These are phyloP conservation scores for Polypterus senegalus DNA, from an alignment of 2,113 vertebrate species.

Conservation along the genomic window DNA sequence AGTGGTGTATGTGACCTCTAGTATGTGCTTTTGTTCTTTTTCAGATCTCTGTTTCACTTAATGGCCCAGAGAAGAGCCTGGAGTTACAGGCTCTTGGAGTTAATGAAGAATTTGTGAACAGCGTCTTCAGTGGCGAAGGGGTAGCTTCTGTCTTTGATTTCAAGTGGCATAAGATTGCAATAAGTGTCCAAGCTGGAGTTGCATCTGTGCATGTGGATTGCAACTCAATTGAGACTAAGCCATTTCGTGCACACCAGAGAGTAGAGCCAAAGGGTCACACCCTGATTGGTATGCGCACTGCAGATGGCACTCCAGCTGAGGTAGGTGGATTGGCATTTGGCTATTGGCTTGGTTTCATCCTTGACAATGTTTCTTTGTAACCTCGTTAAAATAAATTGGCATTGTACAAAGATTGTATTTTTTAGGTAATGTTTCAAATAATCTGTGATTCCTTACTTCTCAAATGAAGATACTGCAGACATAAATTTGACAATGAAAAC, in stretches of 20 bases:
- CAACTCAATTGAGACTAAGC: slow-evolving; percentile 64
- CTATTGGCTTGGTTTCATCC: too few species aligned
- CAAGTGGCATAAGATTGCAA: slow-evolving; percentile 76
- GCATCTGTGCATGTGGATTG: slow-evolving; percentile 77
- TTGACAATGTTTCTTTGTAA: too few species aligned
- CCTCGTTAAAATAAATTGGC: too few species aligned
- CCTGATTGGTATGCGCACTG: slow-evolving; percentile 61
- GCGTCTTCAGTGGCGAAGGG: slow-evolving; percentile 55
- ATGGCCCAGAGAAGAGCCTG: slow-evolving; percentile 61
- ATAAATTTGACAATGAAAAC: too few species aligned
- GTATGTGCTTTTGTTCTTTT: background rate
- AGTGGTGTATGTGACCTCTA: too few species aligned
- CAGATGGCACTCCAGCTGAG: slow-evolving; percentile 52
- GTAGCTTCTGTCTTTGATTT: slow-evolving; percentile 72
- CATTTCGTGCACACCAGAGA: slow-evolving; percentile 41
- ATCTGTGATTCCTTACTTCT: too few species aligned
- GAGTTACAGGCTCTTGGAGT: slow-evolving; percentile 51
- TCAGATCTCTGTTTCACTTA: slow-evolving; percentile 78
- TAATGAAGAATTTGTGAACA: slow-evolving; percentile 32
- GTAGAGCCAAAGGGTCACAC: slow-evolving; percentile 55
- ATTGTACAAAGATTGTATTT: too few species aligned
- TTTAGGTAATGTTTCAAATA: too few species aligned
- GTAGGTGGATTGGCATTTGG: slow-evolving; percentile 38
- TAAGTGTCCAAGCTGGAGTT: slow-evolving; percentile 52
- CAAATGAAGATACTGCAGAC: too few species aligned